Evolutionary conservation across 2,113 vertebrate genomes (phyloP).

Genomic region (Phylloscopus trochilus): DNA sequence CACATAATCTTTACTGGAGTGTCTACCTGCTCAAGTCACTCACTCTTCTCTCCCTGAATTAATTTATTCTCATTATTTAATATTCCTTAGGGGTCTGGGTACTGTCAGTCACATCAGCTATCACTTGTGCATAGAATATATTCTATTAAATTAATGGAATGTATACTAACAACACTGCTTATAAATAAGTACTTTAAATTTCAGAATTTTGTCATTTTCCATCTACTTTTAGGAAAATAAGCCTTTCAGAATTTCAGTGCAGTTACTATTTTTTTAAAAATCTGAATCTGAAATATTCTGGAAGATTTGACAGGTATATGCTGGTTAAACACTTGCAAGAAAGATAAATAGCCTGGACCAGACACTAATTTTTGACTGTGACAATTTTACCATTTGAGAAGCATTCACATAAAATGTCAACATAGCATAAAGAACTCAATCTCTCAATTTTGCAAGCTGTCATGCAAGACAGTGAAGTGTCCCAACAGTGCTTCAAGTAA

Average conservation of each 20-base stretch:
- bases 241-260: neutral
- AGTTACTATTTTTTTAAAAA: neutral
- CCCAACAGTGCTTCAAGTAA: neutral
- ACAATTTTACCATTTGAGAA: neutral
- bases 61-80: conserved; percentile 1
- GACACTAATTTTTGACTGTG: neutral
- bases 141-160: neutral
- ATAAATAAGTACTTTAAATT: conserved; percentile 28
- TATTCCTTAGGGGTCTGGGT: neutral
- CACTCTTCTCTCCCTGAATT: neutral
- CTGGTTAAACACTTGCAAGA: neutral
- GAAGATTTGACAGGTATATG: neutral
- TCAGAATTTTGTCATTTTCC: neutral
- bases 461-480: neutral
- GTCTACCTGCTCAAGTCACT: neutral
- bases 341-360: neutral
- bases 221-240: neutral
- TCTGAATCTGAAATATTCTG: neutral
- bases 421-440: neutral
- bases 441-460: neutral
- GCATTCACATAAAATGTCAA: neutral
- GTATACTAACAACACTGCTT: neutral
- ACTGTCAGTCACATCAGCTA: conserved; percentile 1
- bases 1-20: neutral
- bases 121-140: neutral